Percentiles rank a stretch among this genome's conserved stretches.
phyloP scores from a whole-genome alignment of 2,888 invertebrate species.

The Rhyacophila evoluta region DNA sequence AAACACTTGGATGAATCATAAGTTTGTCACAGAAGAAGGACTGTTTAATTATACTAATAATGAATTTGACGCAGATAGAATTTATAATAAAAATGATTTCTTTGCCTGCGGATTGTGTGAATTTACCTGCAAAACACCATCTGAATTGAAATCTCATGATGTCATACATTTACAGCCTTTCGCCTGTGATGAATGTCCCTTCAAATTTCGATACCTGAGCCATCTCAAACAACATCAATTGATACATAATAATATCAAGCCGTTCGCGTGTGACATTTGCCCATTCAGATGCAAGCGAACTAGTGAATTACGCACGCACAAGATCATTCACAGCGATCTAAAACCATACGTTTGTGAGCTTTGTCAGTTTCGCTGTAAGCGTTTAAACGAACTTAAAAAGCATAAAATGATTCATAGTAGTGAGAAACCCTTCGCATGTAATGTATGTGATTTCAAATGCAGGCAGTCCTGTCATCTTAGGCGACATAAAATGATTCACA shows the following conservation, averaged over 20 bases:
- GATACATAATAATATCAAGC: neutral
- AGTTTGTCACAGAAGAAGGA: neutral
- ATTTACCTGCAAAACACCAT: neutral
- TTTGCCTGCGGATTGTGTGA: neutral
- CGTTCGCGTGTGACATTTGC: neutral
- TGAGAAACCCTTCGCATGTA: conserved; percentile 31
- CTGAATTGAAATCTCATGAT: neutral
- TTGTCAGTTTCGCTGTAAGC: conserved; percentile 56
- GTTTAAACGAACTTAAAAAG: conserved; percentile 56
- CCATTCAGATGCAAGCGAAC: neutral
- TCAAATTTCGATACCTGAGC: neutral
- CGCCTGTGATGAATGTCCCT: neutral
- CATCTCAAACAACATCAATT: conserved; percentile 9
- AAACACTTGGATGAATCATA: conserved; percentile 7
- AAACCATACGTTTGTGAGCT: neutral
- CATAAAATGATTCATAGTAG: conserved; percentile 54
- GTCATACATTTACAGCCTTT: conserved; percentile 1
- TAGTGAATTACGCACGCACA: neutral
- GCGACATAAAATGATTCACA: conserved; percentile 23
- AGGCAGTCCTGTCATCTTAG: neutral
- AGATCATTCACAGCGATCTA: neutral
- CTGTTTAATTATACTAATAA: neutral
- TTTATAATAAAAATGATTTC: neutral
- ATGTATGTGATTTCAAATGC: conserved; percentile 5
- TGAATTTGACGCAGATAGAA: neutral